phyloP scores from a whole-genome alignment of 2,888 invertebrate species.

The Boloria euphrosyne region DNA sequence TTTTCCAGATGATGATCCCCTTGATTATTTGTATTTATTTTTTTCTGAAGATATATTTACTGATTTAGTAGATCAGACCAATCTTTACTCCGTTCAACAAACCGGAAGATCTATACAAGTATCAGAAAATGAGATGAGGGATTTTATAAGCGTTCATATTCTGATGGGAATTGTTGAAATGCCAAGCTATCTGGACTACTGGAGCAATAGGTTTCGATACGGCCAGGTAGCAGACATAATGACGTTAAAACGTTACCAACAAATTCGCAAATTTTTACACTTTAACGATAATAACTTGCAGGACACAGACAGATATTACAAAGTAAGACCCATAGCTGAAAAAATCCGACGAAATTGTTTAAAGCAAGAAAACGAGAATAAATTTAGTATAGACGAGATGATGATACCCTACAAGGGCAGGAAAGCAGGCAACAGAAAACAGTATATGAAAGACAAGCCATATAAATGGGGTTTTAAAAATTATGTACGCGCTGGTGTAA shows the following conservation, averaged over 20 bases:
- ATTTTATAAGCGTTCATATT: slow-evolving; percentile 47
- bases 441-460: slow-evolving; percentile 52
- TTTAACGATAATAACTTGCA: slow-evolving; percentile 45
- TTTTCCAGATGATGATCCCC: slow-evolving; percentile 33
- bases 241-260: slow-evolving; percentile 46
- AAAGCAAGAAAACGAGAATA: slow-evolving; percentile 42
- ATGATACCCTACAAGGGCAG: slow-evolving; percentile 52
- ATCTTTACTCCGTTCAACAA: slow-evolving; percentile 39
- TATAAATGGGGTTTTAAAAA: slow-evolving; percentile 39
- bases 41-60: slow-evolving; percentile 37
- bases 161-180: slow-evolving; percentile 48
- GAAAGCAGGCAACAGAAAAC: slow-evolving; percentile 48
- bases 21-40: slow-evolving; percentile 31
- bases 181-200: slow-evolving; percentile 46
- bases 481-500: slow-evolving; percentile 50
- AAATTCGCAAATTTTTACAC: slow-evolving; percentile 45
- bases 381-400: slow-evolving; percentile 51
- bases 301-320: slow-evolving; percentile 46
- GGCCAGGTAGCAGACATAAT: slow-evolving; percentile 45
- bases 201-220: slow-evolving; percentile 40
- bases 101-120: slow-evolving; percentile 39
- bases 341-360: slow-evolving; percentile 32
- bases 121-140: slow-evolving; percentile 41
- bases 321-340: slow-evolving; percentile 47
- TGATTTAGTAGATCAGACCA: slow-evolving; percentile 37